Percentiles rank a stretch among this genome's conserved stretches.
Conservation (phyloP, 1,140 invertebrate species). For the Orius insidiosus region DNA sequence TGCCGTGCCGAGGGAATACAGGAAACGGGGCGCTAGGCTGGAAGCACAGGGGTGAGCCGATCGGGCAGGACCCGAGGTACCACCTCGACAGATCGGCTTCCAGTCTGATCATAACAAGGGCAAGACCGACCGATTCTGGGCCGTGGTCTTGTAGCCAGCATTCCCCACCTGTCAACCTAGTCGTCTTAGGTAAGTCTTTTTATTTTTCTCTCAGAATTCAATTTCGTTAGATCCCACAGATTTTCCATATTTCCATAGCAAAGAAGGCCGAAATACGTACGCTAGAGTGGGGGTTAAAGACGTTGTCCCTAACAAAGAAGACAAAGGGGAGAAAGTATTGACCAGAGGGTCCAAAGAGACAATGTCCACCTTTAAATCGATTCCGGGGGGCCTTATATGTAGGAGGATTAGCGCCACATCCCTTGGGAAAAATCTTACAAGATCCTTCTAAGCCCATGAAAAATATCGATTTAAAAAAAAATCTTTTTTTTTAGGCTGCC, state of each 20-base stretch:
- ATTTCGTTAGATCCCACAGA: not conserved
- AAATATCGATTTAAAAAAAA: not conserved
- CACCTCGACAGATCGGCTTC: conserved; percentile 34
- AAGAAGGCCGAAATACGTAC: too few species aligned
- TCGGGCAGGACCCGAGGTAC: conserved; percentile 32
- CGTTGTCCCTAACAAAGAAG: too few species aligned
- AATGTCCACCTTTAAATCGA: too few species aligned
- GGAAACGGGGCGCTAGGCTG: conserved; percentile 20
- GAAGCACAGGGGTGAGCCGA: conserved; percentile 29
- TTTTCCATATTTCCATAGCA: not conserved
- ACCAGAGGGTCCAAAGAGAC: too few species aligned
- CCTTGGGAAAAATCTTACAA: too few species aligned
- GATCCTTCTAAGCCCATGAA: not conserved
- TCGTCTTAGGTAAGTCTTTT: conserved; percentile 42
- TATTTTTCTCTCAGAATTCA: not conserved
- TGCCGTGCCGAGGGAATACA: conserved; percentile 6
- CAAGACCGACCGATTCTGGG: conserved; percentile 47
- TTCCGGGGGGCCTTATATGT: too few species aligned
- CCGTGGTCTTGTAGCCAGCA: conserved; percentile 47
- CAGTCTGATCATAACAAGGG: conserved; percentile 44
- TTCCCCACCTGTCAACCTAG: conserved; percentile 40
- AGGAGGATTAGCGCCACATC: too few species aligned
- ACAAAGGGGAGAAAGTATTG: too few species aligned
- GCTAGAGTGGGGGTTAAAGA: too few species aligned
- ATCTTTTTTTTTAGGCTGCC: too few species aligned